phyloP scores from a whole-genome alignment of 2,888 invertebrate species.

The Dryococelus australis region DNA sequence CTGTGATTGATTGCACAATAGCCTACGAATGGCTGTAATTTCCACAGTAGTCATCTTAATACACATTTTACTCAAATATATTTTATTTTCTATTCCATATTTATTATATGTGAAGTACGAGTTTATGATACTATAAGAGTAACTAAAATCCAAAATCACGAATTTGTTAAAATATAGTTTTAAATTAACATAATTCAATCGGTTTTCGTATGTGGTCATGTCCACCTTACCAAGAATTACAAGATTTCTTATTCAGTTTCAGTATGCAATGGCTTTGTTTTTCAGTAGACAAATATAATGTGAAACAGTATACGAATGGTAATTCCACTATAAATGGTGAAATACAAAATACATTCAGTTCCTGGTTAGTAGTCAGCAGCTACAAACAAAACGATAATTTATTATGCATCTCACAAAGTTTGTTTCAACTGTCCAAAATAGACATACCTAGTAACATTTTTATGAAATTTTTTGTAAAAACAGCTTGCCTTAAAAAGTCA shows the following conservation, averaged over 20 bases:
- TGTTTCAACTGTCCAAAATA: not conserved
- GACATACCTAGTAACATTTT: not conserved
- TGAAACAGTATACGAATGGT: no score
- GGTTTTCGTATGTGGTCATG: not conserved
- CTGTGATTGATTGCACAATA: not conserved
- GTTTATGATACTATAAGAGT: not conserved
- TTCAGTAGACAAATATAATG: no score
- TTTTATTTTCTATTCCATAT: not conserved
- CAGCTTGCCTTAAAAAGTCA: not conserved
- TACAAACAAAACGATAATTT: no score
- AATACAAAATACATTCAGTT: no score
- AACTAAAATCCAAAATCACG: not conserved
- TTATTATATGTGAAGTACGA: not conserved
- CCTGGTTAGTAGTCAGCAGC: no score
- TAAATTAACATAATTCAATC: not conserved
- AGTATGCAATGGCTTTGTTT: no score
- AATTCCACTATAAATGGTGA: no score
- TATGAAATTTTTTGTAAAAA: not conserved
- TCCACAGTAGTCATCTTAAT: not conserved
- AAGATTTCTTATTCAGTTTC: no score
- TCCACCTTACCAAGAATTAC: no score
- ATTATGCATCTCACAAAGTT: no score
- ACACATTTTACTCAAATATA: not conserved
- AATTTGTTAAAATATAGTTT: not conserved
- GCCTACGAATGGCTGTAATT: not conserved